A percentile compares a stretch with the other conserved stretches of the same genome.
Conservation (phyloP, 2,113 vertebrate species). For the Thymallus thymallus region DNA sequence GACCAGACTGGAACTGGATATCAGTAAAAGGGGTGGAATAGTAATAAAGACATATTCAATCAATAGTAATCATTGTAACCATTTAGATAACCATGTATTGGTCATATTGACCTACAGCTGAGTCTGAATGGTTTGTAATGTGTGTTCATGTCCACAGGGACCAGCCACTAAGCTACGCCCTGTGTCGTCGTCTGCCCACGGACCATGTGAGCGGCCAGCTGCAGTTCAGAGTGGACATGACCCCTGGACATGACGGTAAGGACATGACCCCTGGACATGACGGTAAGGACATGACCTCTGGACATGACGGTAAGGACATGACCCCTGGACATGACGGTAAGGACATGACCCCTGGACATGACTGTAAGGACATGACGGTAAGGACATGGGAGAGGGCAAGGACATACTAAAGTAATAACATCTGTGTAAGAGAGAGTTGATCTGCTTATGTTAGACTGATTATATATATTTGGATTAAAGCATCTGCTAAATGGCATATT, state of each 20-base stretch:
- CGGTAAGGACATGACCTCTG: neutral
- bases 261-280: neutral
- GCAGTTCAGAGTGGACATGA: conserved; percentile 89
- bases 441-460: too few species aligned
- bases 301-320: neutral
- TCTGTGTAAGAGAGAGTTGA: too few species aligned
- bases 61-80: conserved; percentile 9
- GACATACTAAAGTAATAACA: too few species aligned
- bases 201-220: conserved; percentile 96
- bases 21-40: too few species aligned
- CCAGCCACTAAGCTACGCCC: conserved; percentile 86
- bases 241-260: conserved; percentile 88
- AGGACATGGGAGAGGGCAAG: too few species aligned
- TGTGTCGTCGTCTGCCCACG: conserved; percentile 91
- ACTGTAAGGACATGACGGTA: too few species aligned
- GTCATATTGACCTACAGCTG: conserved; percentile 2
- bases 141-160: conserved; percentile 75
- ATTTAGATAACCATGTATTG: neutral
- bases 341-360: too few species aligned
- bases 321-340: neutral
- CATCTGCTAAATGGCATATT: too few species aligned
- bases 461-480: too few species aligned
- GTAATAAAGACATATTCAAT: neutral
- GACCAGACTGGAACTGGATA: too few species aligned
- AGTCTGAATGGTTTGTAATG: conserved; percentile 14